phyloP scores from a whole-genome alignment of 2,113 vertebrate genomes.

The Chaetops frenatus region DNA sequence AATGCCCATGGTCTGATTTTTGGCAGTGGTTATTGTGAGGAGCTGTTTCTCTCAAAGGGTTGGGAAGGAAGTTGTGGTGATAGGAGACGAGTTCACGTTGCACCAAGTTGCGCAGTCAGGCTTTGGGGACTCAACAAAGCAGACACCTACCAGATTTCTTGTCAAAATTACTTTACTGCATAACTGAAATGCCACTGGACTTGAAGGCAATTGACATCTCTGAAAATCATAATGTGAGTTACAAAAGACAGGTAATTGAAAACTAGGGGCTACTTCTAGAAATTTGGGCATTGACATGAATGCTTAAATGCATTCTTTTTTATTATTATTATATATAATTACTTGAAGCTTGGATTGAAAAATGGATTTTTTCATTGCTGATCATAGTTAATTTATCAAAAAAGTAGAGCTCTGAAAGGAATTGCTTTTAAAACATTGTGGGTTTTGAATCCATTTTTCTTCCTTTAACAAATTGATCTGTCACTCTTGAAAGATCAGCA shows the following conservation, averaged over 20 bases:
- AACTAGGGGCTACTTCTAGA: not conserved
- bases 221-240: not conserved
- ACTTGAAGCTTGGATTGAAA: not conserved
- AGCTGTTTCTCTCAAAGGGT: not conserved
- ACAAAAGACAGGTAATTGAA: not conserved
- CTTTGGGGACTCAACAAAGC: not conserved
- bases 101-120: not conserved
- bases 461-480: conserved; percentile 42
- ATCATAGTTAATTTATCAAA: conserved; percentile 27
- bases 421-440: conserved; percentile 23
- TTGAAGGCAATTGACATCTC: not conserved
- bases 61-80: not conserved
- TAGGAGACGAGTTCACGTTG: not conserved
- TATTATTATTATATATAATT: not conserved
- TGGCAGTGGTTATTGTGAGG: not conserved
- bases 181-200: not conserved
- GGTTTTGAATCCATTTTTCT: conserved; percentile 28
- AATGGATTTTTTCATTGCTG: not conserved
- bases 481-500: conserved; percentile 34
- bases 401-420: conserved; percentile 5
- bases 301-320: not conserved
- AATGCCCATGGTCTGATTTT: not conserved
- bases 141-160: not conserved
- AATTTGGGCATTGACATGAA: not conserved
- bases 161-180: not conserved